These are phyloP conservation scores for Lacerta agilis DNA, from an alignment of 2,797 vertebrate species.

Conservation along the genomic window DNA sequence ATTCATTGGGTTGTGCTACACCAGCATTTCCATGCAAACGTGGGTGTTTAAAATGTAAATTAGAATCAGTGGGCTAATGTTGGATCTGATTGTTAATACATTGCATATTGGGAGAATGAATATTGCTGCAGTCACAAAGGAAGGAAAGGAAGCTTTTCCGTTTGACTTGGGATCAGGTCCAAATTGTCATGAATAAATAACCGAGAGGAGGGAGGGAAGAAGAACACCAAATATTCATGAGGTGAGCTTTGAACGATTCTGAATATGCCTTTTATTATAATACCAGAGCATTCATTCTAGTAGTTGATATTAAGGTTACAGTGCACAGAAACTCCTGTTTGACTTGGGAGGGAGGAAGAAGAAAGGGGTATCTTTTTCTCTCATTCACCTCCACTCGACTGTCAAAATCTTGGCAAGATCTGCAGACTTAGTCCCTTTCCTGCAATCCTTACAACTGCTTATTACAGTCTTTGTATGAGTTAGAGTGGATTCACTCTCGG, in stretches of 20 bases:
- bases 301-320: neutral
- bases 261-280: slow-evolving; percentile 2
- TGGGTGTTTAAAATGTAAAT: neutral
- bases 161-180: neutral
- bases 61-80: neutral
- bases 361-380: neutral
- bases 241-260: neutral
- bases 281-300: neutral
- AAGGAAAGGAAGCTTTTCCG: neutral
- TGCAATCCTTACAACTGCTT: neutral
- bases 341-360: neutral
- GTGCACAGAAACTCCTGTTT: neutral
- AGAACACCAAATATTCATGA: neutral
- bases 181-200: neutral
- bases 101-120: neutral
- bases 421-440: neutral
- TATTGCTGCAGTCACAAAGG: neutral
- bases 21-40: neutral
- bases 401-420: slow-evolving; percentile 1
- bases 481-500: neutral
- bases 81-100: neutral
- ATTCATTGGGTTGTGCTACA: too few species aligned
- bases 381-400: neutral
- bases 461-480: neutral
- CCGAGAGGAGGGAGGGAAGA: neutral